Percentiles rank a stretch among this genome's conserved stretches.
These are phyloP conservation scores for Osedax fenrisi DNA, from an alignment of 2,888 invertebrate species.

Conservation along the genomic window DNA sequence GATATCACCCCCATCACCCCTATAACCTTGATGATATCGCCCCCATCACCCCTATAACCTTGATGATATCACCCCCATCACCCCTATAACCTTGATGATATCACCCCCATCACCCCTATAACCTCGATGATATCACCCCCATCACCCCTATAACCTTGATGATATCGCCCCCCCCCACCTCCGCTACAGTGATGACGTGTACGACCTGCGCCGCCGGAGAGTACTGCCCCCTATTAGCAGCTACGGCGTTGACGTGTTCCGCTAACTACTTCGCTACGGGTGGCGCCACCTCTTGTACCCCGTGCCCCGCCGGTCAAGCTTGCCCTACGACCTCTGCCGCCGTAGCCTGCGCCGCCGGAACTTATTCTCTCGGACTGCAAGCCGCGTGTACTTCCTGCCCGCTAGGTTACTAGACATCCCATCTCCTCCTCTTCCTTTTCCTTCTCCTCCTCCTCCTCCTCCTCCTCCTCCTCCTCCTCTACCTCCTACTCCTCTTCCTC, in stretches of 20 bases:
- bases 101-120: no score
- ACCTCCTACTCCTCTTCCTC: neutral
- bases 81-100: no score
- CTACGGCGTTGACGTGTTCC: conserved; percentile 38
- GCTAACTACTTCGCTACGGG: conserved; percentile 40
- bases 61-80: no score
- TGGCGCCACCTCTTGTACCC: conserved; percentile 24
- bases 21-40: no score
- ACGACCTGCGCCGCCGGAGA: conserved; percentile 42
- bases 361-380: conserved; percentile 38
- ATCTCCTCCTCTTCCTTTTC: conserved; percentile 13
- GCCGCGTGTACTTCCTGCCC: conserved; percentile 42
- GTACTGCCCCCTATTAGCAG: conserved; percentile 42
- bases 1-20: no score
- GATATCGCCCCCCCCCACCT: no score
- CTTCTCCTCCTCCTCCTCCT: conserved; percentile 19
- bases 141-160: no score
- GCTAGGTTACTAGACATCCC: conserved; percentile 35
- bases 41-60: no score
- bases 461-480: conserved; percentile 5
- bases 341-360: conserved; percentile 41
- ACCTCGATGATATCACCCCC: no score
- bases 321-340: conserved; percentile 39
- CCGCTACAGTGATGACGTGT: conserved; percentile 41
- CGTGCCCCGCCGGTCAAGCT: conserved; percentile 39